These are phyloP conservation scores for Loripinus fragilis DNA, from an alignment of 2,888 invertebrate genomes.

Conservation along the genomic window DNA sequence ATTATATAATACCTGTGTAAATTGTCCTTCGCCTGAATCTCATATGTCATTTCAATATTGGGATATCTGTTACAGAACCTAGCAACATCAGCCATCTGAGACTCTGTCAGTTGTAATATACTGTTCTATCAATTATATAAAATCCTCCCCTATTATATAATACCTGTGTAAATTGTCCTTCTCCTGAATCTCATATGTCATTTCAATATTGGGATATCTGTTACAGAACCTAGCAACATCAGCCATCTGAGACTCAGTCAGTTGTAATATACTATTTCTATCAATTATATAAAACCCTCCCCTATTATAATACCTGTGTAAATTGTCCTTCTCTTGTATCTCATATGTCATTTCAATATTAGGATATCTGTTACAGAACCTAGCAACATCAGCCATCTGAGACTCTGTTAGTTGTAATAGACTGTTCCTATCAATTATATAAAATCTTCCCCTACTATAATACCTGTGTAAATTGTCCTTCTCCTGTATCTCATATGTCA, in stretches of 20 bases:
- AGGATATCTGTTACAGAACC: constrained; percentile 99
- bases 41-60: constrained; percentile 97
- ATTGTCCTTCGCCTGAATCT: constrained; percentile 92
- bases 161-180: constrained; percentile 88
- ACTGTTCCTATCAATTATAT: constrained; percentile 92
- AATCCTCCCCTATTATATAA: too few relatives aligned
- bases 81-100: constrained; percentile 98
- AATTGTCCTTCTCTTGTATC: constrained; percentile 91
- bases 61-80: constrained; percentile 99
- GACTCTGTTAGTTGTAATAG: constrained; percentile 88
- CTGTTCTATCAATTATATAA: too few relatives aligned
- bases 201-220: constrained; percentile 98
- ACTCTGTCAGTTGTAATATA: constrained; percentile 88
- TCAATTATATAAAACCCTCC: too few relatives aligned
- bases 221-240: constrained; percentile 99
- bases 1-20: constrained; percentile 86
- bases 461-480: constrained; percentile 88
- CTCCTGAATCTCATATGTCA: constrained; percentile 94
- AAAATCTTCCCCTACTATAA: too few relatives aligned
- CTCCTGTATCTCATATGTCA: constrained; percentile 94
- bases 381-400: constrained; percentile 98
- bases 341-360: constrained; percentile 98
- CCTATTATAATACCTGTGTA: constrained; percentile 86
- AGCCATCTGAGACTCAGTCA: constrained; percentile 94
- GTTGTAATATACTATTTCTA: constrained; percentile 89